Base-by-base conservation (phyloP, 2,797 vertebrate genomes). In the Crax fasciolata region DNA sequence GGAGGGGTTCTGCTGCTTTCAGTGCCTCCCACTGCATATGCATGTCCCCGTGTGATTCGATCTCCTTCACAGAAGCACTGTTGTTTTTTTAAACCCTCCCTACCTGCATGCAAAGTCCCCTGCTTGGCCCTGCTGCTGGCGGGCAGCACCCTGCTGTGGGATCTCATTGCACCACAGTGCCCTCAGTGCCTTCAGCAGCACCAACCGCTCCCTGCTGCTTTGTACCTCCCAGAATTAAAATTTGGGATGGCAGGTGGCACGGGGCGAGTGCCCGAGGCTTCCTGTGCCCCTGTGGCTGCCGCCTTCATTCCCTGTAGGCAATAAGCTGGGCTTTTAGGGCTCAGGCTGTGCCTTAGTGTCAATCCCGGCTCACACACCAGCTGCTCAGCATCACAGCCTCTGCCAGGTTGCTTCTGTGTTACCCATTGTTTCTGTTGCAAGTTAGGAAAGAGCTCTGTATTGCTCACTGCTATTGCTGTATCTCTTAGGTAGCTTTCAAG, bases 361-460 rank as follows among this genome's bases (percentile, higher is more conserved):
- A 3, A 6, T 17, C n/a, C 46, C 43, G 43, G 5, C 8, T 24
- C 11, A 9, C 0, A 0, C 35, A 12, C 25, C 6, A 1, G 3
- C 6, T 55, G 10, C 30, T 32, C 2, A 3, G 9, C 20, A 27
- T 11, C 16, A 13, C 19, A 14, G 9, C 12, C 35, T n/a, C 57
- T 20, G 24, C 35, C 28, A 15, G 6, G 21, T 55, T 70, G 6
- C 58, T 65, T 15, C 0, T 10, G 35, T 4, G 3, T 59, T 49
- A 8, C 8, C 35, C 52, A 7, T 30, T 4, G 0, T 35, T 49
- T 28, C 23, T 46, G 12, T 35, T 28, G 35, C 0, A 3, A 39
- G 3, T 58, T 81, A 17, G 28, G 7, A 21, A 39, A 24, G 23
- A 41, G n/a, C 24, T 48, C 44, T 41, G 4, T 30, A 9, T 28